phyloP scores from a whole-genome alignment of 2,888 invertebrate species.

The Drosophila robusta region DNA sequence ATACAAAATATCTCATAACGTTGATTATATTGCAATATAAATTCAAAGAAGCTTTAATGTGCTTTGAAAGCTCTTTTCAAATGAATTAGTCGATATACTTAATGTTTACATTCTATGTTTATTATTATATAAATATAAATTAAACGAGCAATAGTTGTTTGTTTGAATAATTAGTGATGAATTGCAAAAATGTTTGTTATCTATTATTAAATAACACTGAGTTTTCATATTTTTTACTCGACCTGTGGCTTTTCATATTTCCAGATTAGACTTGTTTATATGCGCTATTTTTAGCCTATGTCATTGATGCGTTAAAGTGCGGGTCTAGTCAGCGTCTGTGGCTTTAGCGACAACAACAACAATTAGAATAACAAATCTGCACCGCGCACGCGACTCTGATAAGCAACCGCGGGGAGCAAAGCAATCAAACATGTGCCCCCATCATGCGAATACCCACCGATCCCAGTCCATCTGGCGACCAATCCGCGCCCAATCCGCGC shows the following conservation, averaged over 20 bases:
- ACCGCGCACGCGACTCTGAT: conserved; percentile 53
- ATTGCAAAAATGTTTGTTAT: neutral
- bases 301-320: conserved; percentile 2
- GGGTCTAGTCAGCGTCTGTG: conserved; percentile 5
- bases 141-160: too few relatives aligned
- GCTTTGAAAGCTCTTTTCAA: too few relatives aligned
- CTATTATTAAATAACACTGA: neutral
- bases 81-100: too few relatives aligned
- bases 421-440: conserved; percentile 7
- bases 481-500: neutral
- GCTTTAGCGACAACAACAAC: conserved; percentile 2
- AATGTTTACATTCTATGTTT: too few relatives aligned
- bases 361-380: conserved; percentile 26
- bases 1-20: too few relatives aligned
- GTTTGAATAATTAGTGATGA: neutral
- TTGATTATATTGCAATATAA: too few relatives aligned
- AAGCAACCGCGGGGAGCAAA: conserved; percentile 11
- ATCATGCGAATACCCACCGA: neutral
- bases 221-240: neutral
- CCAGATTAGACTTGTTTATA: neutral
- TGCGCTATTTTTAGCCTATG: conserved; percentile 3
- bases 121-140: too few relatives aligned
- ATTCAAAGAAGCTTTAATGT: too few relatives aligned
- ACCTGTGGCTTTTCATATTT: neutral
- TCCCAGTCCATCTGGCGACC: neutral